These are phyloP conservation scores for Aricia agestis DNA, from an alignment of 1,140 invertebrate genomes.

Conservation along the genomic window DNA sequence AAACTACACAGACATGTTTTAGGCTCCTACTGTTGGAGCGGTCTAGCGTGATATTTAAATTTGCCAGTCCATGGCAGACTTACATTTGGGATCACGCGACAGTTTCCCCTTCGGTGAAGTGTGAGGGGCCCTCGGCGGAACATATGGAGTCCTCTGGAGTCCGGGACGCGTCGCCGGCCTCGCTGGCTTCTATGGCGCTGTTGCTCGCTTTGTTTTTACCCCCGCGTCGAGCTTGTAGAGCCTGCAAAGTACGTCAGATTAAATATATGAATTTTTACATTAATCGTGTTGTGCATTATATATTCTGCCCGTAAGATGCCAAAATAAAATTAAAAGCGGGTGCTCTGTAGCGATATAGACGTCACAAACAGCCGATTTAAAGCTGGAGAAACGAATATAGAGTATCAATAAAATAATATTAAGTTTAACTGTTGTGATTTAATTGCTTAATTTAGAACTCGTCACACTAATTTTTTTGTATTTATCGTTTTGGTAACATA, in stretches of 20 bases:
- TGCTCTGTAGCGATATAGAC: neutral
- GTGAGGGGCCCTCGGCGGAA: conserved; percentile 82
- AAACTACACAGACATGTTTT: neutral
- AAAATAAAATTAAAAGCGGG: neutral
- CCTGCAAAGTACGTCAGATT: conserved; percentile 34
- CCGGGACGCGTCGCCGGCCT: conserved; percentile 80
- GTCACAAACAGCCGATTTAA: conserved; percentile 5
- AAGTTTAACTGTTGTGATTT: neutral
- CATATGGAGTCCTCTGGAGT: conserved; percentile 85
- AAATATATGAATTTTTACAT: neutral
- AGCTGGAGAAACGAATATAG: neutral
- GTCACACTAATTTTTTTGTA: too few species aligned
- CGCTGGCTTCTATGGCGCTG: conserved; percentile 77
- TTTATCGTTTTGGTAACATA: too few species aligned
- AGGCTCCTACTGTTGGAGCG: neutral
- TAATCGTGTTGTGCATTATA: neutral
- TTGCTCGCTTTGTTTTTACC: conserved; percentile 75
- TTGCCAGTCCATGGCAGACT: neutral
- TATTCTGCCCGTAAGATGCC: neutral
- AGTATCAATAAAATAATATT: too few species aligned
- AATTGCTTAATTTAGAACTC: too few species aligned
- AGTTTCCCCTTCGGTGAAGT: conserved; percentile 66
- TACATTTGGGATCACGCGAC: conserved; percentile 23
- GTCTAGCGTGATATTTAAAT: neutral
- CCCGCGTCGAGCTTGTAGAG: conserved; percentile 77